Conservation (phyloP, 2,797 vertebrate species). For the Sebastes glaucus region DNA sequence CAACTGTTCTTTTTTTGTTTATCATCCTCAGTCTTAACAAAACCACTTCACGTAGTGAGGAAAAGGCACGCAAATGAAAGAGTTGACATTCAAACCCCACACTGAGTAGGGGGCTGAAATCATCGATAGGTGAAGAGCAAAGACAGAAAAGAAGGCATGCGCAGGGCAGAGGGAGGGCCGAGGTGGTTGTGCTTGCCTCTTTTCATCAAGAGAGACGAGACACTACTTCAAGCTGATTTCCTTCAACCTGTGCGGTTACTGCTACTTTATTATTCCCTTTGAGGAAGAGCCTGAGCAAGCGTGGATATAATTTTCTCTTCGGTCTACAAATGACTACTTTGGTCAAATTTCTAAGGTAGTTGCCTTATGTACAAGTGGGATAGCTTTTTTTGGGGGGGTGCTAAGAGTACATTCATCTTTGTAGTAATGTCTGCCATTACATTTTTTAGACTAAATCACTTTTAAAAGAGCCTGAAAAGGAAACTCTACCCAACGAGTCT, state of each 20-base stretch:
- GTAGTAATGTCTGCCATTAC: constrained; percentile 47
- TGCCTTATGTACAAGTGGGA: constrained; percentile 1
- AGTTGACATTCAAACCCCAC: constrained; percentile 18
- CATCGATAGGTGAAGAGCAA: constrained; percentile 12
- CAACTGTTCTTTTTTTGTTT: not conserved
- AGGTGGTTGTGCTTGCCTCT: constrained; percentile 5
- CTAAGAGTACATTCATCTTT: constrained; percentile 19
- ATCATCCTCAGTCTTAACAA: not conserved
- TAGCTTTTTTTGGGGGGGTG: not conserved
- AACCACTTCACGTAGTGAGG: not conserved
- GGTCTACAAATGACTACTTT: constrained; percentile 58
- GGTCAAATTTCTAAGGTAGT: constrained; percentile 37
- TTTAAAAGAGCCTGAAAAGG: constrained; percentile 29
- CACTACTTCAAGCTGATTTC: constrained; percentile 55
- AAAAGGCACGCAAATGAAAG: not conserved
- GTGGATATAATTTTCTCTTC: constrained; percentile 39
- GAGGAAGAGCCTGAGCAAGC: constrained; percentile 24
- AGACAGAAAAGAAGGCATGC: not conserved
- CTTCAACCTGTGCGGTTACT: constrained; percentile 41
- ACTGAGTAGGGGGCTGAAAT: constrained; percentile 9
- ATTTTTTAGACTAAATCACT: constrained; percentile 35
- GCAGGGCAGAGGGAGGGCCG: not conserved
- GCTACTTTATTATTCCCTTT: constrained; percentile 64
- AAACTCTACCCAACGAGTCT: not conserved
- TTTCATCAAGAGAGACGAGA: constrained; percentile 38